Base-by-base conservation (phyloP, 2,113 vertebrate species). In the Heliornis fulica region DNA sequence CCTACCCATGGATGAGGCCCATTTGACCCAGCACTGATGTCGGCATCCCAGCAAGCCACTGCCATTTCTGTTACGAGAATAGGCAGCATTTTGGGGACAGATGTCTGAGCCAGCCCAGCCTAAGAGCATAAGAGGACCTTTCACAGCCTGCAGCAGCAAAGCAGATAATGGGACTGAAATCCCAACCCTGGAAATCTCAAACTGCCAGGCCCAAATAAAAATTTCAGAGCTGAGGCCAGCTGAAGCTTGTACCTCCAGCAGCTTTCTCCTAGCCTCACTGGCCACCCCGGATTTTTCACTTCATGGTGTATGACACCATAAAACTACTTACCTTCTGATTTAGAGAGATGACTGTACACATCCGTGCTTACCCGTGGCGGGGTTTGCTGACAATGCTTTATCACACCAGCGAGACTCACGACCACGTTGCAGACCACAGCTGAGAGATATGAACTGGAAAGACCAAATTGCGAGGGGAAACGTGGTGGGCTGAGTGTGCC, bases 161-260 rank as follows among this genome's bases (percentile, higher is more conserved):
- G 25, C 36, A 53, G 21, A 13, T 16, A 43, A 71, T 0, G 4
- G 17, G 32, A 22, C 26, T 64, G 34, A 60, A 76, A 64, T 2
- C 1, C 0, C 23, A 66, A 13, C 26, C 53, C n/a, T 14, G 0
- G 0, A 56, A 78, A 53, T 15, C 41, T 66, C 19, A 2, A 0
- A 32, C 2, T 29, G 7, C 18, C 3, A 12, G 17, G 5, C 11
- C 5, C 10, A 80, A 76, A 64, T 21, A 12, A 65, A 9, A 16
- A 45, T 51, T 48, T 81, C 34, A 21, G 38, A 51, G 50, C 25
- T 32, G 45, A 72, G 45, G 23, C 59, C 40, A 36, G 19, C 18
- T 61, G n/a, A 34, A 90, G 32, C 5, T 11, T 2, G 1, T 21
- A 31, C 7, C 20, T 57, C 40, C 69, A 81, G 46, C 46, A 79